Evolutionary conservation across 2,113 vertebrate genomes (phyloP), one percentile per base, ranked within the genome.

Genomic region (Furnarius figulus): DNA sequence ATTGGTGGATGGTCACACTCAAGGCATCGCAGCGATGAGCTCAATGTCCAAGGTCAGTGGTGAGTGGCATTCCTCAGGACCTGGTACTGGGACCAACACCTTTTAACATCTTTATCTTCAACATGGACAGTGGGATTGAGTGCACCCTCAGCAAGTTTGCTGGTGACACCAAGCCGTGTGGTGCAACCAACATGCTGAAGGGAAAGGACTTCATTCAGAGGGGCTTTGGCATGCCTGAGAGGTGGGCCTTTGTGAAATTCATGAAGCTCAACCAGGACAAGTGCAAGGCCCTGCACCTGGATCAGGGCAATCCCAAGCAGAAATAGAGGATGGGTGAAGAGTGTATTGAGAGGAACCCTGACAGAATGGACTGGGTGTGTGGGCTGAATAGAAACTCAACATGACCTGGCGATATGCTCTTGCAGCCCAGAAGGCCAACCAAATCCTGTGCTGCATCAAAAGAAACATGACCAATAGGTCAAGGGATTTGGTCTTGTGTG

Each of bases 131-230:
- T 42, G 25, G 31, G 14, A 63, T 22, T 35, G 35, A 42, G 31
- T 6, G 47, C 31, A 65, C 3, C 7, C 17, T 72, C 35, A 56
- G 31, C 21, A 42, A 31, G 30, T 42, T 40, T 56, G 13, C 35
- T 42, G 35, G 21, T 40, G 78, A 30, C 24, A 27, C 31, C 17
- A 56, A 49, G 50, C 23, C 42, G 14, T 65, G 42, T 31, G 20
- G 5, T 40, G 40, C 16, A 10, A 17, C 9, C 11, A 17, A 12
- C 20, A n/a, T 0, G 0, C 24, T 40, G 49, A 21, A 88, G 25
- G 11, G 35, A 56, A 88, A 25, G 17, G 21, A 65, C 49, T 9
- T 17, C 56, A 47, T 40, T 30, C 56, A 40, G 47, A 40, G 27
- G 20, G 20, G 72, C 13, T 12, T 65, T 42, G 63, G 18, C 2